phyloP scores from a whole-genome alignment of 1,140 invertebrate genomes.

The Sitophilus oryzae region DNA sequence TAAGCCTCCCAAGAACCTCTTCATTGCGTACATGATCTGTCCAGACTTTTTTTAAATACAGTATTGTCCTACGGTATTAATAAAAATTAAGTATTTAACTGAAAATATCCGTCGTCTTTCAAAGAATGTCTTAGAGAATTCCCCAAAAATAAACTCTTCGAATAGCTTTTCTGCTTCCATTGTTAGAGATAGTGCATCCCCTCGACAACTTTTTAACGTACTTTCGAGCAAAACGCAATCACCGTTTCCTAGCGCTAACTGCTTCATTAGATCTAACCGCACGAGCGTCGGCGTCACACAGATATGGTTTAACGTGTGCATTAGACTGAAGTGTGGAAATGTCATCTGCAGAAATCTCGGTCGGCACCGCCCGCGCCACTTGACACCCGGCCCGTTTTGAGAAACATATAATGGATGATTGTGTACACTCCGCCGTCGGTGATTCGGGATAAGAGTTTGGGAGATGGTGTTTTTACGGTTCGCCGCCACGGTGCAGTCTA shows the following conservation, averaged over 20 bases:
- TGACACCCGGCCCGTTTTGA: conserved; percentile 17
- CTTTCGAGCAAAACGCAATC: conserved; percentile 3
- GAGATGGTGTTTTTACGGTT: not conserved
- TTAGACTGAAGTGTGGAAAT: conserved; percentile 21
- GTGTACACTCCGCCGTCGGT: conserved; percentile 10
- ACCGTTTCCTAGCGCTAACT: conserved; percentile 6
- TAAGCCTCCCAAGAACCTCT: too few species aligned
- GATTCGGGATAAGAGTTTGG: conserved; percentile 8
- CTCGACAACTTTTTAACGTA: not conserved
- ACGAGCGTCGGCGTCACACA: conserved; percentile 13
- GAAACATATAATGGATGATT: conserved; percentile 22
- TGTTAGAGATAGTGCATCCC: not conserved
- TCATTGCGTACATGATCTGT: too few species aligned
- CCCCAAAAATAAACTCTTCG: too few species aligned
- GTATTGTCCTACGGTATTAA: too few species aligned
- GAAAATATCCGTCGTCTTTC: too few species aligned
- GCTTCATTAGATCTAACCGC: conserved; percentile 20
- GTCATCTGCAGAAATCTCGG: conserved; percentile 19
- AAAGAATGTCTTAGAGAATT: too few species aligned
- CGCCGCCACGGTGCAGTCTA: not conserved
- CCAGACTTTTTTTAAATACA: too few species aligned
- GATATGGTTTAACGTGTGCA: conserved; percentile 20
- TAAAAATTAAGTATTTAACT: too few species aligned
- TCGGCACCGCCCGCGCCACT: conserved; percentile 14
- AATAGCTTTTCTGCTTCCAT: not conserved